phyloP scores from a whole-genome alignment of 2,113 vertebrate species.

The Hemibagrus wyckioides region DNA sequence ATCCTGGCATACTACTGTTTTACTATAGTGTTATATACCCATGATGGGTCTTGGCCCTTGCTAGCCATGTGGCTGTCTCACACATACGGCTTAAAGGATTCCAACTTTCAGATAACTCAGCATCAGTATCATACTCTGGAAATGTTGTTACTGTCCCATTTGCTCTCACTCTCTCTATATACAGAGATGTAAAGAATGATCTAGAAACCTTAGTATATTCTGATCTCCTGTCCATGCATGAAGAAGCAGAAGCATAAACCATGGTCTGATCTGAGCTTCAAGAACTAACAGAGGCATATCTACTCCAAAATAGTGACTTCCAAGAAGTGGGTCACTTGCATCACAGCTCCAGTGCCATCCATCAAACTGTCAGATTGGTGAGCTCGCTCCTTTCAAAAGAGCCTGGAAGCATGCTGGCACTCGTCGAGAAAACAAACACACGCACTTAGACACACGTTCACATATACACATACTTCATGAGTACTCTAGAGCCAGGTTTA shows the following conservation, averaged over 20 bases:
- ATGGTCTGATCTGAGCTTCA: constrained; percentile 9
- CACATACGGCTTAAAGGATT: constrained; percentile 9
- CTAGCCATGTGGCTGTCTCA: constrained; percentile 20
- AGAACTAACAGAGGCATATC: constrained; percentile 8
- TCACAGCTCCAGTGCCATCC: constrained; percentile 30
- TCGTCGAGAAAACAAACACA: constrained; percentile 44
- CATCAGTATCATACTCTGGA: neutral
- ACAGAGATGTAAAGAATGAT: neutral
- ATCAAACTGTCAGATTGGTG: constrained; percentile 48
- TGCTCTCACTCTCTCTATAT: neutral
- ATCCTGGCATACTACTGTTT: constrained; percentile 20
- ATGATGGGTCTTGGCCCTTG: constrained; percentile 32
- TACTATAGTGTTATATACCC: neutral
- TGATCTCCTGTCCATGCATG: neutral
- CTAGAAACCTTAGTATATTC: constrained; percentile 4
- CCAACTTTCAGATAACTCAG: neutral
- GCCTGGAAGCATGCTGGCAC: constrained; percentile 51
- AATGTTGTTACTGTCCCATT: neutral
- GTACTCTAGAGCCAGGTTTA: constrained; percentile 1
- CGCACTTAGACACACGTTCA: constrained; percentile 39
- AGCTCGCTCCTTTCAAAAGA: constrained; percentile 33
- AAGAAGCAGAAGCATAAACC: neutral
- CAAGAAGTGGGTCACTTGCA: constrained; percentile 43
- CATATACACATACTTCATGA: constrained; percentile 29
- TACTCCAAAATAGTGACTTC: constrained; percentile 6